phyloP scores from a whole-genome alignment of 1,140 invertebrate species.

The Drosophila kanapiae region DNA sequence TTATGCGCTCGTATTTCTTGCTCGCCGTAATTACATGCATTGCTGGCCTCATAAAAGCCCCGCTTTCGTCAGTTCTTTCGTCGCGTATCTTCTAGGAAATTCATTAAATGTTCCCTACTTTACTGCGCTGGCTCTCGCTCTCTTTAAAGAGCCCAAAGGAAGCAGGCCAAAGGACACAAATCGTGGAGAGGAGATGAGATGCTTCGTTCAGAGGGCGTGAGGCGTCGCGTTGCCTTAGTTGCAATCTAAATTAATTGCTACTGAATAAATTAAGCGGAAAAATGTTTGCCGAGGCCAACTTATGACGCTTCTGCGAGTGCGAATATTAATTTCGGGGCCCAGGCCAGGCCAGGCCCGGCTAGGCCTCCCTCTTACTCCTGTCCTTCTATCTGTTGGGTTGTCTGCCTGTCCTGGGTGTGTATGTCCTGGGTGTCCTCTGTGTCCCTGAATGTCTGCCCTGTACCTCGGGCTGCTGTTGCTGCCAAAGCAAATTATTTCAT shows the following conservation, averaged over 20 bases:
- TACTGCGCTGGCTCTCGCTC: conserved; percentile 1
- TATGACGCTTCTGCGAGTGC: conserved; percentile 76
- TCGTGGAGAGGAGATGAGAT: not conserved
- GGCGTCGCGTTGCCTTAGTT: conserved; percentile 68
- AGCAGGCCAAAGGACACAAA: not conserved
- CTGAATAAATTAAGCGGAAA: conserved; percentile 82
- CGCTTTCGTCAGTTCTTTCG: conserved; percentile 5
- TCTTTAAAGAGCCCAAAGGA: conserved; percentile 32
- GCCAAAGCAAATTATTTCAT: conserved; percentile 78
- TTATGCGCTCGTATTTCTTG: conserved; percentile 53
- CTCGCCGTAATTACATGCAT: conserved; percentile 43
- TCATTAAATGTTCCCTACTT: conserved; percentile 61
- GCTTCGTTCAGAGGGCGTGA: conserved; percentile 13
- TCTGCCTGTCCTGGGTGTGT: not conserved
- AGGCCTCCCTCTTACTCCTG: not conserved
- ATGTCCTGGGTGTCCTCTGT: conserved; percentile 2
- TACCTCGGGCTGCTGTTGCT: conserved; percentile 26
- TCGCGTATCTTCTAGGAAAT: conserved; percentile 2
- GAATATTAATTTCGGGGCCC: conserved; percentile 72
- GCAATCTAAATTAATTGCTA: conserved; percentile 82
- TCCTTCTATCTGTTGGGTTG: not conserved
- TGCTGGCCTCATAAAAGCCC: conserved; percentile 24
- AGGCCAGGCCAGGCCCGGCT: conserved; percentile 8
- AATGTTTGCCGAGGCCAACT: conserved; percentile 78
- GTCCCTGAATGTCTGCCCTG: conserved; percentile 2